A percentile compares a stretch with the other conserved stretches of the same genome.
Evolutionary conservation across 2,888 invertebrate species (phyloP).

Genomic region (Lissonota sp.): DNA sequence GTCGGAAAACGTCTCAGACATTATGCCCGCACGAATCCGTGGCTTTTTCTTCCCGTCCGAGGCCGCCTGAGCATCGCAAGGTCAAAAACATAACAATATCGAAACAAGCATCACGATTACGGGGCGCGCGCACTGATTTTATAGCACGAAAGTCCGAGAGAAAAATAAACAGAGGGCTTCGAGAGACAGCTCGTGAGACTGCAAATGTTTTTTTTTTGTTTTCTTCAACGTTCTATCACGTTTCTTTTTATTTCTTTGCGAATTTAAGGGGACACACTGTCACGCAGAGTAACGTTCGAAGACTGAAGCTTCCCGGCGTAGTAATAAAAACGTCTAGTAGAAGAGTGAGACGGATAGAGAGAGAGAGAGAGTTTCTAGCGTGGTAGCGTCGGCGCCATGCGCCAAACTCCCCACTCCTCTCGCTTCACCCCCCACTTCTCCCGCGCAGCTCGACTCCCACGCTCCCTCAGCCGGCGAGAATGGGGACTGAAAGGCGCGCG

Average conservation of each 20-base stretch:
- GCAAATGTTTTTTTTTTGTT: too few species aligned
- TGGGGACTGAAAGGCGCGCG: neutral
- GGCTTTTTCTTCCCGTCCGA: too few species aligned
- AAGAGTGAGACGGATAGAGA: neutral
- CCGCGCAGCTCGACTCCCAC: slow-evolving; percentile 8
- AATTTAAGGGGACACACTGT: slow-evolving; percentile 15
- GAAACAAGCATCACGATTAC: too few species aligned
- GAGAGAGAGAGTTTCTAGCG: slow-evolving; percentile 29
- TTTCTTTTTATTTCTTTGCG: too few species aligned
- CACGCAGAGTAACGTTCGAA: slow-evolving; percentile 75
- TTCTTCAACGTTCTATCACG: too few species aligned
- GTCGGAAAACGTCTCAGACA: neutral
- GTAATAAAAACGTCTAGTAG: slow-evolving; percentile 33
- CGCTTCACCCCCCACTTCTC: slow-evolving; percentile 16
- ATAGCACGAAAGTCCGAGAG: too few species aligned
- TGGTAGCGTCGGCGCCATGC: slow-evolving; percentile 49
- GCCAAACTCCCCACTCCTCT: slow-evolving; percentile 34
- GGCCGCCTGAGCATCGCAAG: too few species aligned
- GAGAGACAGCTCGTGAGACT: neutral
- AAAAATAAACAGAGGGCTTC: too few species aligned
- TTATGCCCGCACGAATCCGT: too few species aligned
- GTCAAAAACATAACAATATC: too few species aligned
- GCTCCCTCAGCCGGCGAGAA: neutral
- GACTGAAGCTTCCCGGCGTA: slow-evolving; percentile 70
- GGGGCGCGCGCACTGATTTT: too few species aligned